Percentiles rank a stretch among this genome's conserved stretches.
Evolutionary conservation across 2,888 invertebrate genomes (phyloP).

Genomic region (Netelia virgata): DNA sequence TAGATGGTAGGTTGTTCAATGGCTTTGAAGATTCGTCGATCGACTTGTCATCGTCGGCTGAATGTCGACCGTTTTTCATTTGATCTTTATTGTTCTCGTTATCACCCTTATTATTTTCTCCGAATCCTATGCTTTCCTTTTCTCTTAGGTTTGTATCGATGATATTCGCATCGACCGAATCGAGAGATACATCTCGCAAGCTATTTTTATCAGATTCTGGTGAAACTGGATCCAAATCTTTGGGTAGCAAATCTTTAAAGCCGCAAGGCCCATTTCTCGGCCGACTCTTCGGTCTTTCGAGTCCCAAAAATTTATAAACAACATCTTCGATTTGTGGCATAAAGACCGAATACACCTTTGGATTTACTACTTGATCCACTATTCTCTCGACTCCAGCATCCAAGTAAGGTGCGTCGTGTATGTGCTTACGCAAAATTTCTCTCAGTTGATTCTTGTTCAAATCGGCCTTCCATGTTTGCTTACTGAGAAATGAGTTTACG

Average conservation of each 20-base stretch:
- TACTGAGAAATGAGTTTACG: conserved; percentile 93
- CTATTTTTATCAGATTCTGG: conserved; percentile 91
- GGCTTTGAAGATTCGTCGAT: conserved; percentile 61
- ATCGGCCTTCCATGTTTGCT: conserved; percentile 94
- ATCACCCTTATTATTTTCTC: conserved; percentile 73
- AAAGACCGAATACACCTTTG: conserved; percentile 95
- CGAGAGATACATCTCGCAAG: conserved; percentile 83
- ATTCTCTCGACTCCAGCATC: conserved; percentile 97
- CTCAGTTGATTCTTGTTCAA: conserved; percentile 96
- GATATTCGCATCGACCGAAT: conserved; percentile 78
- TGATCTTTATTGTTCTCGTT: conserved; percentile 72
- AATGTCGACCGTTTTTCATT: conserved; percentile 70
- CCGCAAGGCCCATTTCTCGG: conserved; percentile 80
- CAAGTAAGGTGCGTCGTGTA: conserved; percentile 95
- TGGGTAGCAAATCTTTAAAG: conserved; percentile 89
- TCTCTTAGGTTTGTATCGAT: conserved; percentile 69
- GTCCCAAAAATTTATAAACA: conserved; percentile 94
- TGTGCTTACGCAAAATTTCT: conserved; percentile 94
- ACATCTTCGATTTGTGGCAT: conserved; percentile 96
- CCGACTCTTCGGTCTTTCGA: conserved; percentile 89
- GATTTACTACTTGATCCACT: conserved; percentile 98
- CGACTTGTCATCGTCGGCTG: conserved; percentile 71
- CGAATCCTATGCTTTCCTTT: conserved; percentile 6
- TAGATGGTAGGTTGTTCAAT: neutral
- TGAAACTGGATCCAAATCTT: conserved; percentile 93